Percentiles rank a stretch among this genome's conserved stretches.
These are phyloP conservation scores for Intellagama lesueurii DNA, from an alignment of 2,797 vertebrate species.

Conservation along the genomic window DNA sequence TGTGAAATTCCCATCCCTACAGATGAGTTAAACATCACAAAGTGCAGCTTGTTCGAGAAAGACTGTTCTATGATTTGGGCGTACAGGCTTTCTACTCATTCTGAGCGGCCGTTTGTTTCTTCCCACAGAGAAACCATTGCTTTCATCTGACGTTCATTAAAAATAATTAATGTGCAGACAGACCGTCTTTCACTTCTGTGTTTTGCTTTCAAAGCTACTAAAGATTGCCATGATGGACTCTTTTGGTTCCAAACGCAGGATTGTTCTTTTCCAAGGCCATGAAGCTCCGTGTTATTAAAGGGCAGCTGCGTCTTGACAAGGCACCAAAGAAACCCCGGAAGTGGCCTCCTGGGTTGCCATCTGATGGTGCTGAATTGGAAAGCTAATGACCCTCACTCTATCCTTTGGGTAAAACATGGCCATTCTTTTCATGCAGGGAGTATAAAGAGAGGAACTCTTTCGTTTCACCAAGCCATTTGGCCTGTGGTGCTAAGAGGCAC, in stretches of 20 bases:
- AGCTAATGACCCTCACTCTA: conserved; percentile 65
- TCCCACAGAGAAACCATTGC: no score
- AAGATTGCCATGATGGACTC: conserved; percentile 45
- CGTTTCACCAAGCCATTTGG: background rate
- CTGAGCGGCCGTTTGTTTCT: no score
- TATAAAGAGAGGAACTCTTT: conserved; percentile 34
- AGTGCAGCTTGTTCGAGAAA: no score
- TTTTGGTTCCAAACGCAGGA: conserved; percentile 43
- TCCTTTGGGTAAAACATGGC: conserved; percentile 67
- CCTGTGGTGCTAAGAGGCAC: background rate
- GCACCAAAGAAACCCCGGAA: conserved; percentile 71
- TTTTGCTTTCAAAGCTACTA: background rate
- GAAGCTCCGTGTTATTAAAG: conserved; percentile 66
- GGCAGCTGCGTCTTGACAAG: conserved; percentile 71
- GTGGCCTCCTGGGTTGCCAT: conserved; percentile 69
- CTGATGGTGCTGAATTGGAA: conserved; percentile 66
- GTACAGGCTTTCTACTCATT: no score
- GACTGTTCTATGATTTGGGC: no score
- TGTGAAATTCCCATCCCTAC: no score
- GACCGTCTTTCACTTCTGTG: background rate
- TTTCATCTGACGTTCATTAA: background rate
- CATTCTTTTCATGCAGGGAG: conserved; percentile 49
- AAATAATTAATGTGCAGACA: background rate
- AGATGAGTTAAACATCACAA: no score
- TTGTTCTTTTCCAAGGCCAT: conserved; percentile 54